Evolutionary conservation across 2,797 vertebrate species (phyloP).

Genomic region (Oreochromis grahami): DNA sequence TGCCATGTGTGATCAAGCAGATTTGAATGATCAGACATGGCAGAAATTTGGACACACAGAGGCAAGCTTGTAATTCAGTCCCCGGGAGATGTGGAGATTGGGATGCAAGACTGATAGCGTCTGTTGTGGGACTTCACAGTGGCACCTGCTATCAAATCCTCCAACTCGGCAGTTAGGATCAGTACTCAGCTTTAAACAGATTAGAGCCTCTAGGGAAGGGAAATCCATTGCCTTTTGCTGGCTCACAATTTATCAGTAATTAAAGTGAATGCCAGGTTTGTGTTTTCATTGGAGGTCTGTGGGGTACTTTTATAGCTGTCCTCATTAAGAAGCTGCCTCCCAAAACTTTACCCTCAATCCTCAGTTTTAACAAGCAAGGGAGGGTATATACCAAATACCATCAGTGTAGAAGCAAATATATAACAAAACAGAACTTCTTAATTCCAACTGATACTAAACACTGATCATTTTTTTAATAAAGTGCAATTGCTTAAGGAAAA

Average conservation of each 20-base stretch:
- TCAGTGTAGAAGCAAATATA: neutral
- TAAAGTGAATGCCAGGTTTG: constrained; percentile 73
- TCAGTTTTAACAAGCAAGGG: constrained; percentile 57
- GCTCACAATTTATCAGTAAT: constrained; percentile 78
- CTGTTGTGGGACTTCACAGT: constrained; percentile 64
- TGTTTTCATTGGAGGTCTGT: constrained; percentile 57
- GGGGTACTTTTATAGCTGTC: constrained; percentile 63
- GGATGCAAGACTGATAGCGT: constrained; percentile 59
- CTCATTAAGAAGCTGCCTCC: constrained; percentile 59
- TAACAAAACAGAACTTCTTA: neutral
- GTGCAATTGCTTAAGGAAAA: neutral
- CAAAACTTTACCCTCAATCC: constrained; percentile 58
- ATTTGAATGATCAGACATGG: constrained; percentile 34
- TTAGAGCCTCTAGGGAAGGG: constrained; percentile 65
- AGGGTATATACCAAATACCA: constrained; percentile 27
- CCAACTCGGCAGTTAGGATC: constrained; percentile 64
- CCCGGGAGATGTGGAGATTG: constrained; percentile 50
- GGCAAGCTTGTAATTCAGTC: constrained; percentile 29
- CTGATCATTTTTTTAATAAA: neutral
- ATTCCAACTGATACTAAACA: neutral
- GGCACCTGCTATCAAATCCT: constrained; percentile 70
- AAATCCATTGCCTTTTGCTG: constrained; percentile 67
- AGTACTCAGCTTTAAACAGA: constrained; percentile 72
- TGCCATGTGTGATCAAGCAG: constrained; percentile 53
- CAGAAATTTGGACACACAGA: constrained; percentile 51